Conservation (phyloP, 2,888 invertebrate genomes). For the Heliconius cydno region DNA sequence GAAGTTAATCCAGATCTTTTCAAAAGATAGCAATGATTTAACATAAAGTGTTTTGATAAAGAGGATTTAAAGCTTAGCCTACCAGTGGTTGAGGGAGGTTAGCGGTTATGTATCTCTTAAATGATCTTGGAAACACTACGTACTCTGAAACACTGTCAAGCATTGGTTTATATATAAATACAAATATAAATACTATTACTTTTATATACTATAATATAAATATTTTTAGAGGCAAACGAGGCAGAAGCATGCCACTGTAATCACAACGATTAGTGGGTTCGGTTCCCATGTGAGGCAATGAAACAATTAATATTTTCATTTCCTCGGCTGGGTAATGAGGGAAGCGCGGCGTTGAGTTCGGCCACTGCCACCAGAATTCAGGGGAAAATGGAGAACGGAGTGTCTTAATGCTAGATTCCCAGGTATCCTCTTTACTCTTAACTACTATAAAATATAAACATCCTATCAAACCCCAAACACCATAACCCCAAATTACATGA, state of each 20-base stretch:
- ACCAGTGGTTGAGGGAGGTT: not conserved
- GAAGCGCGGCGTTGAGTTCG: not conserved
- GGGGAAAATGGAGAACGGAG: not conserved
- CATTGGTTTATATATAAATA: not conserved
- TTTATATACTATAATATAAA: too few species aligned
- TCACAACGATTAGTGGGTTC: too few species aligned
- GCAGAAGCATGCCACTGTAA: too few species aligned
- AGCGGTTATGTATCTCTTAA: not conserved
- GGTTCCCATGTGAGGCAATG: too few species aligned
- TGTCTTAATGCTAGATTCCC: not conserved
- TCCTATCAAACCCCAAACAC: too few species aligned
- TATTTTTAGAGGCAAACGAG: too few species aligned
- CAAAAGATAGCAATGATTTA: slow-evolving; percentile 17
- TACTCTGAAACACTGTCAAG: not conserved
- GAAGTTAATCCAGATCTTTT: slow-evolving; percentile 27
- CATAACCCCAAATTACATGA: not conserved
- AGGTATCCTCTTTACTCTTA: not conserved
- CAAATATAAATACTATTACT: too few species aligned
- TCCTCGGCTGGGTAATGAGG: not conserved
- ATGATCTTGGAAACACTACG: not conserved
- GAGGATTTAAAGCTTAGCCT: slow-evolving; percentile 20
- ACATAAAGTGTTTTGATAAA: slow-evolving; percentile 8
- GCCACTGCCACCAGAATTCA: not conserved
- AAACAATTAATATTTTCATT: not conserved
- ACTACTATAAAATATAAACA: too few species aligned